Conservation (phyloP, 2,888 invertebrate species). For the Papilio demoleus region DNA sequence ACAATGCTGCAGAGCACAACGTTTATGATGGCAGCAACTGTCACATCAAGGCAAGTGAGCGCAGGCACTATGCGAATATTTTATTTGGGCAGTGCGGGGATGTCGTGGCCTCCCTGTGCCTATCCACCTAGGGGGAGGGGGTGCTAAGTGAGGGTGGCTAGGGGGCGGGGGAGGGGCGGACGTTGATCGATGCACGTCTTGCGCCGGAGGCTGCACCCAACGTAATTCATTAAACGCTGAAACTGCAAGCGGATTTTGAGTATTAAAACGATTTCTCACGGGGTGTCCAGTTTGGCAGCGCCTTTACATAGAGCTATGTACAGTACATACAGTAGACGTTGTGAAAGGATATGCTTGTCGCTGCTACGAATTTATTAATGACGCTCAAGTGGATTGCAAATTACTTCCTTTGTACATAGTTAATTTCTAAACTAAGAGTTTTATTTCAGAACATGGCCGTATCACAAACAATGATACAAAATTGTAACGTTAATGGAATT, state of each 20-base stretch:
- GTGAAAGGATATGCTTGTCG: conserved; percentile 65
- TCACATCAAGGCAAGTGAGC: conserved; percentile 71
- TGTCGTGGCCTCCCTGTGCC: conserved; percentile 47
- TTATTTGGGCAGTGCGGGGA: conserved; percentile 79
- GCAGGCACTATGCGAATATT: conserved; percentile 65
- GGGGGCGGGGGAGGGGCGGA: conserved; percentile 66
- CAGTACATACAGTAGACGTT: conserved; percentile 53
- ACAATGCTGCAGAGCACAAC: conserved; percentile 42
- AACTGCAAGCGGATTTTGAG: conserved; percentile 83
- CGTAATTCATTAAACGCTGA: conserved; percentile 84
- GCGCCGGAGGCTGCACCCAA: conserved; percentile 84
- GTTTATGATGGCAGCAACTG: conserved; percentile 61
- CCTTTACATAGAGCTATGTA: conserved; percentile 50
- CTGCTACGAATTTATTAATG: conserved; percentile 71
- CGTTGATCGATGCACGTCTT: conserved; percentile 87
- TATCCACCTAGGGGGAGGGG: conserved; percentile 12
- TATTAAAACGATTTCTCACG: conserved; percentile 83
- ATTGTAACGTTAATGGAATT: not conserved
- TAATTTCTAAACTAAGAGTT: conserved; percentile 14
- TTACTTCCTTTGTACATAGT: conserved; percentile 30
- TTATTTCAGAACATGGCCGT: not conserved
- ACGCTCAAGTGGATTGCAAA: conserved; percentile 56
- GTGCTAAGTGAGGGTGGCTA: conserved; percentile 39
- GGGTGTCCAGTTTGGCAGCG: conserved; percentile 73
- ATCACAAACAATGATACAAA: no score